Evolutionary conservation across 37 sponge, comb jelly and placozoan species (phyloP).

Genomic region (Dysidea cf. avara): DNA sequence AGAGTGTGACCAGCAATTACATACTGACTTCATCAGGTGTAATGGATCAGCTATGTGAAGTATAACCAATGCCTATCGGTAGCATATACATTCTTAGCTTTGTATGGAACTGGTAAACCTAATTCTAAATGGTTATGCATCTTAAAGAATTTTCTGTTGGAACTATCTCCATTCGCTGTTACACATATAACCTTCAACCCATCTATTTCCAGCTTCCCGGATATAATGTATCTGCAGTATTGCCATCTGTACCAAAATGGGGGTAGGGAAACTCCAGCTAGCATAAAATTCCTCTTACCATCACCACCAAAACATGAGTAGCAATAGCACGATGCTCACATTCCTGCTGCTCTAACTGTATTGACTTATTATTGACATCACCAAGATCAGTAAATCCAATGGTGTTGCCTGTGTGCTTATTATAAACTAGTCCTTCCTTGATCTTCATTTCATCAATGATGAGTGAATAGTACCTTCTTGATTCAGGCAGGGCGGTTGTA

Average conservation of each 20-base stretch:
- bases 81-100: no score
- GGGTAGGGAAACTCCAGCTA: constrained; percentile 32
- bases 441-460: constrained; percentile 54
- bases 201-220: constrained; percentile 51
- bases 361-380: constrained; percentile 24
- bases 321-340: constrained; percentile 7
- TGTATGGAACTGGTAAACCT: no score
- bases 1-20: no score
- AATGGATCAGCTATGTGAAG: no score
- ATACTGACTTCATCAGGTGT: no score
- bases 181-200: no score
- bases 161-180: no score
- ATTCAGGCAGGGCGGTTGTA: constrained; percentile 10
- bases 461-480: constrained; percentile 18
- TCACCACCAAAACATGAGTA: constrained; percentile 8
- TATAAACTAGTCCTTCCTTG: no score
- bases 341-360: constrained; percentile 5
- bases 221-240: no score
- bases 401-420: constrained; percentile 35
- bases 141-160: no score
- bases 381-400: constrained; percentile 23
- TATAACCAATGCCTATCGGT: constrained; percentile 10
- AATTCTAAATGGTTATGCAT: no score
- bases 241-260: constrained; percentile 30
- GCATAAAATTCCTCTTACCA: constrained; percentile 37